Conservation (phyloP, 2,888 invertebrate genomes). For the Melanostoma mellinum region DNA sequence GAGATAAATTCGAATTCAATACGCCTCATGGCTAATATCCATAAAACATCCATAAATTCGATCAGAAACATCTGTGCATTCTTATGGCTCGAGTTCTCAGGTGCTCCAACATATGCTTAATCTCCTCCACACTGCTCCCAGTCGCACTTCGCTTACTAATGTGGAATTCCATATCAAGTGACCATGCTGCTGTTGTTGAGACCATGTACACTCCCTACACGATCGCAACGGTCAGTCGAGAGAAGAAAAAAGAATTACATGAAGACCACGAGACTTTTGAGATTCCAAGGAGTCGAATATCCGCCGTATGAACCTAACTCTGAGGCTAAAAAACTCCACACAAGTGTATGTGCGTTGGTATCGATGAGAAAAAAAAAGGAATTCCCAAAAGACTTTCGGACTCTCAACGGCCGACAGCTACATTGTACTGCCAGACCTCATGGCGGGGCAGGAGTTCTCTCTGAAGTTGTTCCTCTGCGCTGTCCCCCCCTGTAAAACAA, state of each 20-base stretch:
- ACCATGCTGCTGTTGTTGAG: conserved; percentile 14
- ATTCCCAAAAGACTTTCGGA: conserved; percentile 36
- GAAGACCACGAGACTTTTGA: conserved; percentile 39
- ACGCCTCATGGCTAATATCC: conserved; percentile 47
- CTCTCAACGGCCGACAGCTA: conserved; percentile 29
- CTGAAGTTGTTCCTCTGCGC: background rate
- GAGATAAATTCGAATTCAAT: conserved; percentile 53
- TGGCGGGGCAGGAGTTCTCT: conserved; percentile 33
- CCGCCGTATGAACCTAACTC: conserved; percentile 1
- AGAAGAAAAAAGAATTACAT: conserved; percentile 34
- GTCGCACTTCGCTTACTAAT: conserved; percentile 37
- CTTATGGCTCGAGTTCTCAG: conserved; percentile 43
- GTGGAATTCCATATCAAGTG: conserved; percentile 43
- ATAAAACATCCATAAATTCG: conserved; percentile 65
- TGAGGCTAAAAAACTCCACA: conserved; percentile 25
- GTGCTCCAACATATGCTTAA: conserved; percentile 48
- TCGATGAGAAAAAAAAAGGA: conserved; percentile 36
- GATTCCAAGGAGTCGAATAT: conserved; percentile 38
- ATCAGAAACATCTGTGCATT: conserved; percentile 64
- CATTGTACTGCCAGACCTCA: conserved; percentile 54
- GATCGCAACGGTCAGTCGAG: conserved; percentile 16
- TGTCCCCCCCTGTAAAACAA: background rate
- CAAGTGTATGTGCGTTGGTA: conserved; percentile 4
- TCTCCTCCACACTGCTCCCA: conserved; percentile 8
- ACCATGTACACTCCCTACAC: background rate